phyloP scores from a whole-genome alignment of 2,888 invertebrate species.

The Bibio marci region DNA sequence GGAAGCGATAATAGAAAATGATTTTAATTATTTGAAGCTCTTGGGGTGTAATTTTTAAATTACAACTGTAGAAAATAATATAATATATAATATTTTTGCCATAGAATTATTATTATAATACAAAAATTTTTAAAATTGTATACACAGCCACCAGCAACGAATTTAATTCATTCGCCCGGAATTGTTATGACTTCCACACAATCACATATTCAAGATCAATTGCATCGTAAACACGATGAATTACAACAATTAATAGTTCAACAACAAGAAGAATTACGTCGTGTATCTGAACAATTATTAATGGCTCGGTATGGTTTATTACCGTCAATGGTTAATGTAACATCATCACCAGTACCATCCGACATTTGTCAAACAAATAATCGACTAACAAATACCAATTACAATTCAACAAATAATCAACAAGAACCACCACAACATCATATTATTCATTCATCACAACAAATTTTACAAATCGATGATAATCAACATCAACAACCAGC shows the following conservation, averaged over 20 bases:
- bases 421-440: conserved; percentile 4
- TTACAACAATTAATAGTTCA: conserved; percentile 67
- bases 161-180: conserved; percentile 17
- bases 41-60: too few species aligned
- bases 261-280: conserved; percentile 70
- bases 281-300: conserved; percentile 72
- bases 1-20: too few species aligned
- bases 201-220: conserved; percentile 48
- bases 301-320: conserved; percentile 62
- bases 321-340: conserved; percentile 19
- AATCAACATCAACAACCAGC: background rate
- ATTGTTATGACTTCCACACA: conserved; percentile 38
- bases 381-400: background rate
- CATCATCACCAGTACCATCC: conserved; percentile 6
- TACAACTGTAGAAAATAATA: too few species aligned
- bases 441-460: conserved; percentile 10
- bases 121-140: too few species aligned
- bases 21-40: too few species aligned
- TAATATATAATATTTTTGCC: too few species aligned
- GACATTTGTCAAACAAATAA: background rate
- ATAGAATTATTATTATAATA: too few species aligned
- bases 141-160: conserved; percentile 15
- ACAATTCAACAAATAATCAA: conserved; percentile 7
- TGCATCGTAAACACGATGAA: conserved; percentile 70
- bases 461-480: conserved; percentile 14